Base-by-base conservation (phyloP, 2,797 vertebrate genomes). In the Fringilla coelebs region DNA sequence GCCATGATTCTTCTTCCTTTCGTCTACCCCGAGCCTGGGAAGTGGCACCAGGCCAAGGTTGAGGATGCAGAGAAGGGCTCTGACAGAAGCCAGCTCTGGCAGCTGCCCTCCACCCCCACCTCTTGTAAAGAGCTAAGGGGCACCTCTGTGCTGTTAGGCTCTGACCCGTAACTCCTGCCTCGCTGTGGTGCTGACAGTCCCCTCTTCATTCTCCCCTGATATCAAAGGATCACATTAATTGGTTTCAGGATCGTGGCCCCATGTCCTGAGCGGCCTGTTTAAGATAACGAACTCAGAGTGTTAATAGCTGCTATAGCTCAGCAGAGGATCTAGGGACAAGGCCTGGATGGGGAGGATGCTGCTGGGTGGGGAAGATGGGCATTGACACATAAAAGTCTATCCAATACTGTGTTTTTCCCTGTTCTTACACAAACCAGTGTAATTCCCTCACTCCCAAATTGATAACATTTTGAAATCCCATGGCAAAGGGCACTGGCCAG, bases 221-320 rank as follows among this genome's bases (percentile, higher is more conserved):
- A 96, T 89, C 89, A 94, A 85, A 96, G 93, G 54, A 72, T 94
- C 60, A 11, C 76, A 48, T 96, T 97, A 97, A 97, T 97, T 97
- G 96, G 96, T 94, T 96, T 94, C 93, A 94, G 95, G 94, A 93
- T 96, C 57, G 29, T 94, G 95, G 93, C 96, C 94, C 95, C 29
- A 5, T 89, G 94, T 95, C 88, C 94, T 96, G 90, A 93, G 75
- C 31, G 75, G 90, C 91, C 93, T 94, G 88, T 88, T 95, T 84
- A 90, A 96, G 93, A 93, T 97, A 97, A 96, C 88, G 51, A 96
- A 97, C 93, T 79, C 49, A 16, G 89, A 90, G 78, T n/a, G 75
- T 93, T 95, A 96, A 93, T 90, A 94, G 75, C 71, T 7, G 17
- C 38, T 57, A 26, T 28, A 87, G 79, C 49, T 85, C 73, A 63